Conservation (phyloP, 92 coral and sea anemone species). For the Actinostola sp. region DNA sequence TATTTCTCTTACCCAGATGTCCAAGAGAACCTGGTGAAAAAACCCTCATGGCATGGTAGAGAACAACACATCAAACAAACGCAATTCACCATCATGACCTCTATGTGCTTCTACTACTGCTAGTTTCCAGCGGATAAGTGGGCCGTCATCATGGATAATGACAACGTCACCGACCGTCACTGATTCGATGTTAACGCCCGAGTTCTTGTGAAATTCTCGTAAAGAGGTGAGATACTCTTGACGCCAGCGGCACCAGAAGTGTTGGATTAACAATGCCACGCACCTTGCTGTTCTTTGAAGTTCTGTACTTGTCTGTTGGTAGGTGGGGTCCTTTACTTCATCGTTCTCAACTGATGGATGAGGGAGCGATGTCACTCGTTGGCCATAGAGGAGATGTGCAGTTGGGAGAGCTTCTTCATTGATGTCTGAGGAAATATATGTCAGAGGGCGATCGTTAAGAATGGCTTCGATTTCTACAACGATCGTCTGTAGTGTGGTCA, state of each 20-base stretch:
- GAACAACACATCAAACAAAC: no score
- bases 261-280: constrained; percentile 46
- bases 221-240: constrained; percentile 49
- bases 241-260: constrained; percentile 53
- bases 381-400: constrained; percentile 51
- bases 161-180: constrained; percentile 23
- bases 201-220: constrained; percentile 20
- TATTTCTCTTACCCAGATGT: constrained; percentile 55
- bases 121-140: constrained; percentile 1
- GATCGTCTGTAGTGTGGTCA: constrained; percentile 23
- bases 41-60: no score
- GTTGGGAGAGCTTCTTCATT: constrained; percentile 57
- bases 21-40: no score
- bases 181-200: constrained; percentile 22
- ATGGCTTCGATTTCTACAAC: constrained; percentile 61
- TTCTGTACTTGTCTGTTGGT: neutral
- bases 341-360: constrained; percentile 26
- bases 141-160: constrained; percentile 1
- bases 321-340: constrained; percentile 40
- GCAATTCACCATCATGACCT: no score
- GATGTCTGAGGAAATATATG: constrained; percentile 51
- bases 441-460: constrained; percentile 43
- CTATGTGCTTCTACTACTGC: neutral
- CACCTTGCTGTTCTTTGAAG: constrained; percentile 12
- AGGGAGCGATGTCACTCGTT: constrained; percentile 33